phyloP scores from a whole-genome alignment of 2,888 invertebrate genomes.

The Eupithecia abbreviata region DNA sequence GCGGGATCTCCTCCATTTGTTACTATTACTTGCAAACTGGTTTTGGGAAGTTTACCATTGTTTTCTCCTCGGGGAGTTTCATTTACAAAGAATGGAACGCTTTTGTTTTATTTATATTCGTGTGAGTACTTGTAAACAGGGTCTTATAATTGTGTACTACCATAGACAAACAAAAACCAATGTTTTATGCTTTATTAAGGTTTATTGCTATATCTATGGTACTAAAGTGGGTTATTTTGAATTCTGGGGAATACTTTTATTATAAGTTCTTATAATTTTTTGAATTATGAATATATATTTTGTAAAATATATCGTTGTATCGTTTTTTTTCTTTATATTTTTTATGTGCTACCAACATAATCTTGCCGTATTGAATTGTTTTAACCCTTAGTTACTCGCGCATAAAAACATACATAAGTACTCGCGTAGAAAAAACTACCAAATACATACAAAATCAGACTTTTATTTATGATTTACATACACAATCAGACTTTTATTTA shows the following conservation, averaged over 20 bases:
- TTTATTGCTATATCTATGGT: too few species aligned
- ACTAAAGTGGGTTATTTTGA: background rate
- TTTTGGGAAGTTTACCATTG: conserved; percentile 42
- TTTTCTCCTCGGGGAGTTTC: conserved; percentile 37
- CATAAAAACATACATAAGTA: too few species aligned
- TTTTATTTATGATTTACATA: too few species aligned
- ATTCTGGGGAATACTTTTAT: background rate
- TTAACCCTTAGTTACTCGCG: too few species aligned
- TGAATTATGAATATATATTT: background rate
- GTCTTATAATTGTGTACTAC: background rate
- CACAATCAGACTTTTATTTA: too few species aligned
- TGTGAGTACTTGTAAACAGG: background rate
- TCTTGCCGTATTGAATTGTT: background rate
- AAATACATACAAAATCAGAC: too few species aligned
- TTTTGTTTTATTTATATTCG: background rate
- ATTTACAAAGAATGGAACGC: background rate
- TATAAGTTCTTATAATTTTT: background rate
- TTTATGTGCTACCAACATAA: background rate
- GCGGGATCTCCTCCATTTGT: conserved; percentile 67
- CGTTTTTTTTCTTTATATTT: background rate
- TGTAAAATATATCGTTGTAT: background rate
- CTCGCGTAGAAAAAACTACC: too few species aligned
- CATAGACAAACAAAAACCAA: background rate
- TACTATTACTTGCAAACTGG: conserved; percentile 68
- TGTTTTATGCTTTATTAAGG: too few species aligned